Base-by-base conservation (phyloP, 1,140 invertebrate genomes). In the Bombus turneri region DNA sequence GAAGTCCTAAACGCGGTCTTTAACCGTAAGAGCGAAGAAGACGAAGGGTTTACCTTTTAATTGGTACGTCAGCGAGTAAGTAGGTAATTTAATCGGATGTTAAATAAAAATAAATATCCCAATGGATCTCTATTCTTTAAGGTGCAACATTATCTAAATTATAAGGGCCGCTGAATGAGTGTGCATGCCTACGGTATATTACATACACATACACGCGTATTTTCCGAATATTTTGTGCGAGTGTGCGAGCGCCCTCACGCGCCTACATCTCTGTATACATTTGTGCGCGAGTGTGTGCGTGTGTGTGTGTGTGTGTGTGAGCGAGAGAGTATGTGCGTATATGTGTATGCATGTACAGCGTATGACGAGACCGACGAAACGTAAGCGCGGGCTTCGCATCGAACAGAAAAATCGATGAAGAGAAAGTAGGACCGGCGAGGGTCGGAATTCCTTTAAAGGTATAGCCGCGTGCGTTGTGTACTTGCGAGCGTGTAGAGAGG, bases 21-120 rank as follows among this genome's bases (percentile, higher is more conserved):
- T 72, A 87, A 74, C 68, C 71, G n/a, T 87, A 86, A 85, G 81
- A 87, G 66, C 64, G 75, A 53, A 34, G 87, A 79, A 87, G 81
- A 78, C 86, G 87, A 87, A 75, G 18, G 47, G 39, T 84, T 84
- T 84, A 78, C 78, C 68, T 87, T 90, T 72, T 79, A 77, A 87
- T 77, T 57, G 75, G 87, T 76, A 80, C 57, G 81, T 81, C 86
- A 79, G 77, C 72, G 87, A 91, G 81, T 88, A 87, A 92, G 89
- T 93, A 94, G 92, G 80, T 94, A 92, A 93, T 92, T 91, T 93
- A 92, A 93, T 93, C 92, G 81, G 85, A 84, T 88, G 88, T 86
- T 90, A 88, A 90, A 89, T 74, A 57, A 88, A 89, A 91, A 88
- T 81, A 90, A 71, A 86, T 93, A 92, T 91, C 82, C 88, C 90